These are phyloP conservation scores for Dipodomys merriami DNA, from an alignment of 2,113 vertebrate species.

Conservation along the genomic window DNA sequence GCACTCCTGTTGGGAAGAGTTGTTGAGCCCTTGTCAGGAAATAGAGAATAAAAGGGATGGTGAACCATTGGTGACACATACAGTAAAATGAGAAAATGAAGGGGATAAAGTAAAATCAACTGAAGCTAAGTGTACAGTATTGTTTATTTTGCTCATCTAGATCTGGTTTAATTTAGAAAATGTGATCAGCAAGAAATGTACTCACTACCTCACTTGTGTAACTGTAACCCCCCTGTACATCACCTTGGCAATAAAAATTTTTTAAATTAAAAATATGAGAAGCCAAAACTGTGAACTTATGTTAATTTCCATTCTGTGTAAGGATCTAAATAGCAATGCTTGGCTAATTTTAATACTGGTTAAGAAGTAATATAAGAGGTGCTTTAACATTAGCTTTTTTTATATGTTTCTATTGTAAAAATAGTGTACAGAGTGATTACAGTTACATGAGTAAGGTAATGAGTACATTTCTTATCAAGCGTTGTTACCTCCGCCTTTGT, in stretches of 20 bases:
- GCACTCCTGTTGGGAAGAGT: neutral
- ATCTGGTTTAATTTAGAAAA: conserved; percentile 54
- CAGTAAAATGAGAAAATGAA: conserved; percentile 44
- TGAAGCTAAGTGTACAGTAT: conserved; percentile 44
- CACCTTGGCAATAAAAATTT: too few species aligned
- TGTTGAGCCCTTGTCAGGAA: conserved; percentile 51
- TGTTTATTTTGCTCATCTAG: conserved; percentile 53
- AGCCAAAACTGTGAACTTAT: conserved; percentile 45
- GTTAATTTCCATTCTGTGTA: conserved; percentile 35
- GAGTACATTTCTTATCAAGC: too few species aligned
- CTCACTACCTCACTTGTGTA: too few species aligned
- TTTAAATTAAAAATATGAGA: conserved; percentile 35
- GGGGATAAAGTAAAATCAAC: conserved; percentile 28
- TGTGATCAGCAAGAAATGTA: too few species aligned
- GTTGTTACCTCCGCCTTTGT: too few species aligned
- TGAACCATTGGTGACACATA: too few species aligned
- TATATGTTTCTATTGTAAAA: too few species aligned
- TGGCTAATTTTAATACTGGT: conserved; percentile 8
- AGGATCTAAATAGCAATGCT: conserved; percentile 35
- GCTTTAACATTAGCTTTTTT: conserved; percentile 6
- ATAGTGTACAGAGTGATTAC: too few species aligned
- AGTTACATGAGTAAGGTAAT: too few species aligned
- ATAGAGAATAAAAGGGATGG: conserved; percentile 41
- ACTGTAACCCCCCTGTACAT: too few species aligned
- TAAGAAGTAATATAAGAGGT: conserved; percentile 45